A percentile compares a stretch with the other conserved stretches of the same genome.
Conservation (phyloP, 1,140 invertebrate genomes). For the Augochlora pura region DNA sequence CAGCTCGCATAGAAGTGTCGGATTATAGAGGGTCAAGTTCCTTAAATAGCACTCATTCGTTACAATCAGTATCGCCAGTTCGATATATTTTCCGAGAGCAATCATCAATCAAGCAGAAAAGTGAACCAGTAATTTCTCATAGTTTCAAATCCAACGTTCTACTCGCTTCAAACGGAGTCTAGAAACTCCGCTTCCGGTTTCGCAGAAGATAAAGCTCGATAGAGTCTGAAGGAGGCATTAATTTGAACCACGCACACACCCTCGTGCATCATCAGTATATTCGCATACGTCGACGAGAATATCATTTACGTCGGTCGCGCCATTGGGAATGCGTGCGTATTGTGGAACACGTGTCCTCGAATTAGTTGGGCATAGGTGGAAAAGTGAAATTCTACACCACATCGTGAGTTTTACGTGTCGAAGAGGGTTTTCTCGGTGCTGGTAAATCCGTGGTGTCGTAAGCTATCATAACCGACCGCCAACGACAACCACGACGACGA, state of each 20-base stretch:
- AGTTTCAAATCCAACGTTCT: too few relatives aligned
- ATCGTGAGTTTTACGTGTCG: slow-evolving; percentile 24
- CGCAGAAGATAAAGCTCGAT: background rate
- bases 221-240: background rate
- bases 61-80: too few relatives aligned
- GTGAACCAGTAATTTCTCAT: too few relatives aligned
- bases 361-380: slow-evolving; percentile 58
- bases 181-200: background rate
- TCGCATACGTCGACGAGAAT: background rate
- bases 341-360: slow-evolving; percentile 36
- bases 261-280: background rate
- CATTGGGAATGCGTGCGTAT: slow-evolving; percentile 7
- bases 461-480: slow-evolving; percentile 51
- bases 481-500: slow-evolving; percentile 38
- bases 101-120: too few relatives aligned
- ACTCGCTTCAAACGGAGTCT: too few relatives aligned
- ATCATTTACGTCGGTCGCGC: background rate
- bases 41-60: too few relatives aligned
- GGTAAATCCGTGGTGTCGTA: slow-evolving; percentile 64
- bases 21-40: too few relatives aligned
- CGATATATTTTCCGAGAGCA: too few relatives aligned
- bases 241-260: background rate
- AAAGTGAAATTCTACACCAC: slow-evolving; percentile 62
- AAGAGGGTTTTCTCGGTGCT: slow-evolving; percentile 44
- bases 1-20: too few relatives aligned